Evolutionary conservation across 1,140 invertebrate species (phyloP), one percentile per base, ranked within the genome.

Genomic region (Drosophila subpulchrella): DNA sequence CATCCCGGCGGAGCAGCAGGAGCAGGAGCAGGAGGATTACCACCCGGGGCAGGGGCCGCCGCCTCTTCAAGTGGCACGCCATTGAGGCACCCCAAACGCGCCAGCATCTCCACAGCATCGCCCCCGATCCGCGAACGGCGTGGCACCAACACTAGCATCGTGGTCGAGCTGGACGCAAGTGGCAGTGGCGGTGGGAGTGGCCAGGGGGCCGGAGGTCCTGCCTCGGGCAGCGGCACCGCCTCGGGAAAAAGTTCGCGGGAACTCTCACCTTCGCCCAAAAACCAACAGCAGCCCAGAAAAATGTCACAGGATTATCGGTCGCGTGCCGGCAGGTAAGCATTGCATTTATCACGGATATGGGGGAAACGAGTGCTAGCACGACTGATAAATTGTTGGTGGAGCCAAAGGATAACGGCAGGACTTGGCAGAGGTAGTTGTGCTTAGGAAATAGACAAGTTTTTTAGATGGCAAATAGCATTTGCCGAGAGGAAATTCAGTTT

Each of bases 281-380:
- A 91, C 78, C 78, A 82, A 59, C 90, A 90, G 55, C 90, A 91
- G 68, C 78, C 81, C 50, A 76, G 90, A 54, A 92, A 92, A 84
- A 79, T 91, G 74, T 91, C 91, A 61, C 84, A 89, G 67, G 91
- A 92, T 80, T 91, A 91, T 82, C 88, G 90, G 60, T 81, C 90
- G 76, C 82, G 86, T 75, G 88, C 91, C 55, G 90, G 89, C 71
- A 86, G 82, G 82, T 86, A 70, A 88, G 71, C 36, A 60, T 36
- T 38, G 56, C 46, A 76, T 80, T 70, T 83, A 58, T 75, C 70
- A 75, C 27, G 44, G 38, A 70, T 56, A 36, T 15, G 32, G 48
- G 20, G 51, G 42, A 56, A 47, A 53, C 12, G 12, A 27, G 17
- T 50, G 15, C 27, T 59, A 10, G 54, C 11, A 11, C 12, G 39